phyloP scores from a whole-genome alignment of 2,888 invertebrate species.

The Idaea dimidiata region DNA sequence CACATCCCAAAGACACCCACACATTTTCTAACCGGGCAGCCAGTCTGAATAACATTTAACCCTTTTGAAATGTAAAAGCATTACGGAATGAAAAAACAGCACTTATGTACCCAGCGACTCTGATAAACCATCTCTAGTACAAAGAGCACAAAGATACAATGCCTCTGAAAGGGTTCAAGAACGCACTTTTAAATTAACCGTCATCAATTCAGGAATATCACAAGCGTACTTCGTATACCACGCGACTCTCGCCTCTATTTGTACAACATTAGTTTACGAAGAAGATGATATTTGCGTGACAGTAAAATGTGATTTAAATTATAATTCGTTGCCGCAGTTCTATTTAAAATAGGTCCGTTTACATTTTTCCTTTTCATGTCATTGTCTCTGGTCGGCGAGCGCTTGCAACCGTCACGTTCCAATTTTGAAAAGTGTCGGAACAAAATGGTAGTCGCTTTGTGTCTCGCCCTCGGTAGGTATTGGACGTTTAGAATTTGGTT shows the following conservation, averaged over 20 bases:
- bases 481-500: constrained; percentile 63
- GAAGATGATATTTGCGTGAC: constrained; percentile 41
- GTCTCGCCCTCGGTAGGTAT: constrained; percentile 45
- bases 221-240: constrained; percentile 40
- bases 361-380: constrained; percentile 81
- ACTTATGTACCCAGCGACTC: constrained; percentile 80
- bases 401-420: constrained; percentile 81
- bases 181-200: constrained; percentile 81
- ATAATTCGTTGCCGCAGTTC: constrained; percentile 61
- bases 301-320: constrained; percentile 57
- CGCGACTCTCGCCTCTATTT: constrained; percentile 46
- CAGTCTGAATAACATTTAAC: constrained; percentile 80
- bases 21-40: constrained; percentile 72
- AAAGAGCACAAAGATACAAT: constrained; percentile 81
- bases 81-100: constrained; percentile 81
- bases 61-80: constrained; percentile 81
- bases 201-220: constrained; percentile 48
- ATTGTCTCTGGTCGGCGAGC: constrained; percentile 77
- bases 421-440: constrained; percentile 81
- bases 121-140: constrained; percentile 80
- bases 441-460: constrained; percentile 80
- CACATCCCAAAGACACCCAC: constrained; percentile 69
- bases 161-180: constrained; percentile 82
- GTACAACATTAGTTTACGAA: constrained; percentile 19
- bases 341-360: constrained; percentile 79